These are phyloP conservation scores for Ormyrus nitidulus DNA, from an alignment of 2,888 invertebrate genomes.

Conservation along the genomic window DNA sequence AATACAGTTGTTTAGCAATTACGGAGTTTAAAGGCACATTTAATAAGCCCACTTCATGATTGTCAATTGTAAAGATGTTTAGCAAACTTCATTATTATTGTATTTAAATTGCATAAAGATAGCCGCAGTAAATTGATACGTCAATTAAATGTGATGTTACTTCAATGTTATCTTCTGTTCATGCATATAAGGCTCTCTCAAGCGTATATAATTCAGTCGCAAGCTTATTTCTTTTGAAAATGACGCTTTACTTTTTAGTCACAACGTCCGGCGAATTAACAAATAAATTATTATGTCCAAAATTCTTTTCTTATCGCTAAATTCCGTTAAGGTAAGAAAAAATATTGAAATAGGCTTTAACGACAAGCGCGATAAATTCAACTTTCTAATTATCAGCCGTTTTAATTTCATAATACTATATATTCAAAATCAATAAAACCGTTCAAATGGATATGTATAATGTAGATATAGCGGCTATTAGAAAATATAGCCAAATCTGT, in stretches of 20 bases:
- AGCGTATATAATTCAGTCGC: too few species aligned
- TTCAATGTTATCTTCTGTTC: conserved; percentile 43
- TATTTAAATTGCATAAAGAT: conserved; percentile 49
- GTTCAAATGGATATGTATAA: conserved; percentile 1
- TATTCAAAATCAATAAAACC: conserved; percentile 20
- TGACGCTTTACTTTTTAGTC: conserved; percentile 5
- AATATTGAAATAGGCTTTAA: not conserved
- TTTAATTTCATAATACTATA: conserved; percentile 32
- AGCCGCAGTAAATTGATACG: conserved; percentile 30
- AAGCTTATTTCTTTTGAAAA: conserved; percentile 7
- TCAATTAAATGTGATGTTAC: conserved; percentile 46
- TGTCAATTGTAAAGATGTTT: conserved; percentile 34
- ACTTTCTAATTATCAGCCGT: conserved; percentile 46
- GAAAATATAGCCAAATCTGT: too few species aligned
- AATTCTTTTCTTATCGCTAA: conserved; percentile 1
- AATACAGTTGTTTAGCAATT: conserved; percentile 12
- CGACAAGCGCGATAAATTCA: conserved; percentile 33
- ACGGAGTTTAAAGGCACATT: conserved; percentile 6
- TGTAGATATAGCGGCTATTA: not conserved
- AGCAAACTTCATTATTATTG: conserved; percentile 52
- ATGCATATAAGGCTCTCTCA: not conserved
- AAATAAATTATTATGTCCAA: conserved; percentile 7
- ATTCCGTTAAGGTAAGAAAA: conserved; percentile 6
- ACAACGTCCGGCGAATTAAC: not conserved
- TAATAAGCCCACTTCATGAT: conserved; percentile 39